Conservation (phyloP, 2,797 vertebrate genomes). For the Antennarius maculatus region DNA sequence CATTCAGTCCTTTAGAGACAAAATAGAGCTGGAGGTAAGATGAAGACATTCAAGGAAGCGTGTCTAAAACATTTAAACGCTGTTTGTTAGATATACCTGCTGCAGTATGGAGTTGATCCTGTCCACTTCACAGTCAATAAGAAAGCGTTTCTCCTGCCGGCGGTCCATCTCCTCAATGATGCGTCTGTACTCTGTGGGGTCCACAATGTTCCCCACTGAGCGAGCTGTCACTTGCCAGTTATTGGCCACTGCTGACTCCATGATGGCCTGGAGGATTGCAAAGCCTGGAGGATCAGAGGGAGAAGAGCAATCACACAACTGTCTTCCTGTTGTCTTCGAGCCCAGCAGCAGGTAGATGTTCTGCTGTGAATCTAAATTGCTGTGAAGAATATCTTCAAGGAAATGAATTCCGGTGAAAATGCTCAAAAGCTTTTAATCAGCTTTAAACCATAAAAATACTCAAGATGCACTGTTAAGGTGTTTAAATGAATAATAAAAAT, state of each 20-base stretch:
- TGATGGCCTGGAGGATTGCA: slow-evolving; percentile 96
- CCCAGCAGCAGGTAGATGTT: slow-evolving; percentile 13
- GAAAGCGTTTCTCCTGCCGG: slow-evolving; percentile 94
- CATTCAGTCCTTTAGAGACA: slow-evolving; percentile 18
- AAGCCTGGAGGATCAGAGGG: slow-evolving; percentile 83
- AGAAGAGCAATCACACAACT: slow-evolving; percentile 45
- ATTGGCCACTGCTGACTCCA: slow-evolving; percentile 97
- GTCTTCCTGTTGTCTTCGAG: slow-evolving; percentile 19
- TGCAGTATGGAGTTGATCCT: slow-evolving; percentile 95
- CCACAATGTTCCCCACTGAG: slow-evolving; percentile 93
- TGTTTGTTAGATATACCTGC: slow-evolving; percentile 83
- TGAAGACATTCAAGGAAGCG: slow-evolving; percentile 1
- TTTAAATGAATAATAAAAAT: too few relatives aligned
- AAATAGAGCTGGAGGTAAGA: slow-evolving; percentile 7
- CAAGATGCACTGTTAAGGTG: neutral
- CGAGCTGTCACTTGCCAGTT: slow-evolving; percentile 99
- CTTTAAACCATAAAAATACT: slow-evolving; percentile 10
- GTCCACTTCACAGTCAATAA: slow-evolving; percentile 97
- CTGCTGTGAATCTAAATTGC: slow-evolving; percentile 21
- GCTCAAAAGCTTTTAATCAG: slow-evolving; percentile 9
- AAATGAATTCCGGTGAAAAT: slow-evolving; percentile 9
- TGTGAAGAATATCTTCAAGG: slow-evolving; percentile 9
- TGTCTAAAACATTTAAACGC: slow-evolving; percentile 1
- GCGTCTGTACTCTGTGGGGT: slow-evolving; percentile 91
- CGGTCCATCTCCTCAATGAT: slow-evolving; percentile 99